Base-by-base conservation (phyloP, 2,797 vertebrate species). In the Jordanella pulchra region DNA sequence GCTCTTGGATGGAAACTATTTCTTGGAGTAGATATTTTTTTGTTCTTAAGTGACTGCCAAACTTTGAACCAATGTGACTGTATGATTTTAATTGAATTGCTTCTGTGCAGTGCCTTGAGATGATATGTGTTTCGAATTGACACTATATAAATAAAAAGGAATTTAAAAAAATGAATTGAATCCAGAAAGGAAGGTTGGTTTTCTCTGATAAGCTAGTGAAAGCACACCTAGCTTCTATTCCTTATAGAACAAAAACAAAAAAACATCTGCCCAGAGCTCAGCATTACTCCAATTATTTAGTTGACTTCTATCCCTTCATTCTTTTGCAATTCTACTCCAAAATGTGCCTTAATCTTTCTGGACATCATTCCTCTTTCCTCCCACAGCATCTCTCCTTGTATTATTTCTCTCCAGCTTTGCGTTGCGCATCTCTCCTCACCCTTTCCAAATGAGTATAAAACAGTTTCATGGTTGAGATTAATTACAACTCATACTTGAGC, bases 391-490 rank as follows among this genome's bases (percentile, higher is more conserved):
- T 60, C 65, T 83, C 72, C 50, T 60, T 42, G 70, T 76, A 77
- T 86, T 85, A 83, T 89, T 76, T 86, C 79, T 73, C 80, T 74
- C 60, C 67, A 64, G 30, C 73, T 82, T 79, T 53, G 73, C 58
- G 73, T 89, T 85, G 80, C 68, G 65, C 78, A 80, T 89, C 82
- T 83, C 69, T 71, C 68, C 64, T 77, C 73, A 70, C 71, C 78
- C 84, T 74, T 35, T 63, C n/a, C 27, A 86, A 87, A 66, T 84
- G 89, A 91, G 91, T 88, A 84, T 80, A 83, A 91, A 91, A 85
- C 84, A 79, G 81, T 73, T 82, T 86, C 69, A 72, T 84, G 74
- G 76, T 83, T 51, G 2, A 71, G 75, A 78, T 80, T 75, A 75
- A 86, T 89, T 84, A 85, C 75, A 79, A 72, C 84, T 74, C 81